phyloP scores from a whole-genome alignment of 2,888 invertebrate genomes.

The Stenurella melanura region DNA sequence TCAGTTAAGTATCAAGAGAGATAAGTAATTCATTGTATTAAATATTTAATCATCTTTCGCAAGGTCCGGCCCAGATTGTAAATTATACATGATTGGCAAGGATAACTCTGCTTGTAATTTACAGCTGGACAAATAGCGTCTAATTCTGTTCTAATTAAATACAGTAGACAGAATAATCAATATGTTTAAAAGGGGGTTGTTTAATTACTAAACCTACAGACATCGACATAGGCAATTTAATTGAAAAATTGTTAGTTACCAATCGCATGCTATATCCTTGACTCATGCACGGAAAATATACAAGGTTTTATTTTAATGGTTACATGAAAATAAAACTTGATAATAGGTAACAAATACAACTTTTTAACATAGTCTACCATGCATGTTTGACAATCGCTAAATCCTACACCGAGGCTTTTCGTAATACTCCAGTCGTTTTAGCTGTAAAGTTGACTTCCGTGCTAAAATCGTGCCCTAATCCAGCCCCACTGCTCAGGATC shows the following conservation, averaged over 20 bases:
- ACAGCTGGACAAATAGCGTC: conserved; percentile 63
- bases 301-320: background rate
- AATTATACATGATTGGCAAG: conserved; percentile 71
- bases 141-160: conserved; percentile 66
- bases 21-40: conserved; percentile 55
- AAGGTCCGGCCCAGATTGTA: conserved; percentile 61
- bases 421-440: too few species aligned
- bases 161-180: conserved; percentile 69
- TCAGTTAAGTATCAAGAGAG: conserved; percentile 55
- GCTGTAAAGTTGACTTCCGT: too few species aligned
- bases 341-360: background rate
- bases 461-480: too few species aligned
- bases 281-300: background rate
- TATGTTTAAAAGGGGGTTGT: conserved; percentile 64
- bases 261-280: conserved; percentile 17
- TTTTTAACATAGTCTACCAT: background rate
- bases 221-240: conserved; percentile 39
- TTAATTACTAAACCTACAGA: conserved; percentile 56
- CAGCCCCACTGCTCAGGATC: too few species aligned
- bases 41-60: conserved; percentile 65
- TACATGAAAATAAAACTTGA: background rate
- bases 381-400: too few species aligned
- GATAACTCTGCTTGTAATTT: conserved; percentile 65
- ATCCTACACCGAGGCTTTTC: too few species aligned
- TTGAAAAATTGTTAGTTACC: conserved; percentile 37